phyloP scores from a whole-genome alignment of 2,113 vertebrate genomes.

The Caretta caretta region DNA sequence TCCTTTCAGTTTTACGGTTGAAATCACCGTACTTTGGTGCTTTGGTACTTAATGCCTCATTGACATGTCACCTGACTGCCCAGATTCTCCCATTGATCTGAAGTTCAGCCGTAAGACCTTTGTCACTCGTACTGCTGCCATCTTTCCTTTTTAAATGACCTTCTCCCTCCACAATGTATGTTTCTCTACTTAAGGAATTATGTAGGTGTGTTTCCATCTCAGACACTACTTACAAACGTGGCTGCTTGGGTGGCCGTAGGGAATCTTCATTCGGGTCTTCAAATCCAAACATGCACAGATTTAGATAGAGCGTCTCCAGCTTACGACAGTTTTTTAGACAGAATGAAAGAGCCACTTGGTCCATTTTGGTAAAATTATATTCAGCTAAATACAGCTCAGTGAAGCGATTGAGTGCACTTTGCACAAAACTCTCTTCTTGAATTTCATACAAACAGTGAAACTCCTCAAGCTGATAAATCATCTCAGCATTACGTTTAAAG shows the following conservation, averaged over 20 bases:
- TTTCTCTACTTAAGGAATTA: neutral
- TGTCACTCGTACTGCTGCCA: neutral
- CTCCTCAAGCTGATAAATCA: conserved; percentile 49
- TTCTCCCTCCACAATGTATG: neutral
- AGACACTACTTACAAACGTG: neutral
- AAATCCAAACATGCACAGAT: neutral
- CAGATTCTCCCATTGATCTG: too few species aligned
- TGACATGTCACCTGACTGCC: too few species aligned
- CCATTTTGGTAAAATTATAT: conserved; percentile 14
- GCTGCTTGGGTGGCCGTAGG: neutral
- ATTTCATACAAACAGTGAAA: conserved; percentile 71
- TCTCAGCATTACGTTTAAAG: neutral
- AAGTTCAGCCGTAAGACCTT: neutral
- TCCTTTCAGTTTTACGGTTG: too few species aligned
- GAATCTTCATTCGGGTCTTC: neutral
- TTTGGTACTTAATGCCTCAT: too few species aligned
- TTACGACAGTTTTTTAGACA: conserved; percentile 35
- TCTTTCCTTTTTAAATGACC: neutral
- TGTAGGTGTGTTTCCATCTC: neutral
- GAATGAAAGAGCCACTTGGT: conserved; percentile 58
- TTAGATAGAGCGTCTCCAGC: conserved; percentile 25
- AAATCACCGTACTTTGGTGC: too few species aligned
- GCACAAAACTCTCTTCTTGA: conserved; percentile 59
- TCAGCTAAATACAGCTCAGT: neutral
- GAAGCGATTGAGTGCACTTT: conserved; percentile 31